phyloP scores from a whole-genome alignment of 2,797 vertebrate genomes.

The Echiichthys vipera region DNA sequence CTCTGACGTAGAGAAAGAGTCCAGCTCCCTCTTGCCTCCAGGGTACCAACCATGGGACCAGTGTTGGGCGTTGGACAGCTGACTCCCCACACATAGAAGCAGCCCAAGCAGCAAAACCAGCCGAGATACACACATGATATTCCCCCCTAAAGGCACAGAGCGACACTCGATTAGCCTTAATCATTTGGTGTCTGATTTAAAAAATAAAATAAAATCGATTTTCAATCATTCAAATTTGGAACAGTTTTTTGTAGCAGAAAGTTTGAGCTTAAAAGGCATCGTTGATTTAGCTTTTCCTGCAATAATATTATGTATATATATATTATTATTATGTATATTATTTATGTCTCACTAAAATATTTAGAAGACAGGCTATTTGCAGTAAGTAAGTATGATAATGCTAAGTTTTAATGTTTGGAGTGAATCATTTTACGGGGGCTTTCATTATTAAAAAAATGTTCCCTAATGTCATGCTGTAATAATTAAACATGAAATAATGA shows the following conservation, averaged over 20 bases:
- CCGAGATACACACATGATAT: conserved; percentile 79
- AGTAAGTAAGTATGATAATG: background rate
- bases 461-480: background rate
- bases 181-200: background rate
- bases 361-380: too few relatives aligned
- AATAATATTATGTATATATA: too few relatives aligned
- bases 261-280: background rate
- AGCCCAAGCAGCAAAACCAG: conserved; percentile 83
- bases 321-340: too few relatives aligned
- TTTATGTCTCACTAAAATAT: too few relatives aligned
- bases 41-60: conserved; percentile 94
- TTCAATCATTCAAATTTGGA: background rate
- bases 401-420: background rate
- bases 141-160: conserved; percentile 38
- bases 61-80: conserved; percentile 86
- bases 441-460: background rate
- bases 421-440: background rate
- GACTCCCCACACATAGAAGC: conserved; percentile 78
- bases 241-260: background rate
- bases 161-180: background rate
- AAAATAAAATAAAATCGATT: background rate
- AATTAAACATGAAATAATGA: background rate
- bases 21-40: conserved; percentile 88
- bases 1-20: conserved; percentile 77
- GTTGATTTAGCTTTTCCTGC: background rate